Conservation (phyloP, 1,140 invertebrate species). For the Melanaphis sacchari region DNA sequence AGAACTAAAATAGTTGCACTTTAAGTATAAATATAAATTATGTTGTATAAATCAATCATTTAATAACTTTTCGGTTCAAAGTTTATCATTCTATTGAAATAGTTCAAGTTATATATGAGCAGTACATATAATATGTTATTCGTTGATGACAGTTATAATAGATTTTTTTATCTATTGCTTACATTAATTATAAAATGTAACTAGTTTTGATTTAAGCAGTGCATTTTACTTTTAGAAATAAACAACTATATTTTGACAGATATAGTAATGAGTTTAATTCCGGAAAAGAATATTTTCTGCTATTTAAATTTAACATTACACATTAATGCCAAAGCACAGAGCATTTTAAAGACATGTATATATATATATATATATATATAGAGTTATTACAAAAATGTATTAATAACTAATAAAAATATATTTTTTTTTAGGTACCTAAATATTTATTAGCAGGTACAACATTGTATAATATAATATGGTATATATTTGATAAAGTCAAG, state of each 20-base stretch:
- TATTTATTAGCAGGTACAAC: not conserved
- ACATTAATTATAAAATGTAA: not conserved
- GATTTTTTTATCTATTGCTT: not conserved
- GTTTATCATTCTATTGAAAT: not conserved
- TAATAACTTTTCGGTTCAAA: not conserved
- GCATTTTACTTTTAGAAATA: not conserved
- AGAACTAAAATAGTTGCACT: not conserved
- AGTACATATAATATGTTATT: not conserved
- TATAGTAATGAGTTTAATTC: not conserved
- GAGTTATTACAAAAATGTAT: not conserved
- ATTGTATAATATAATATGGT: not conserved
- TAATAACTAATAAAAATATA: not conserved
- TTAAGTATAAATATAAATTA: too few relatives aligned
- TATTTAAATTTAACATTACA: not conserved
- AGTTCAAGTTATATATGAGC: not conserved
- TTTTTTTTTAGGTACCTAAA: not conserved
- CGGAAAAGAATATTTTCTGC: not conserved
- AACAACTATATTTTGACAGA: not conserved
- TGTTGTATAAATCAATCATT: not conserved
- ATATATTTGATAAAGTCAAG: not conserved
- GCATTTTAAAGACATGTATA: not conserved
- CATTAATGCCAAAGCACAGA: not conserved
- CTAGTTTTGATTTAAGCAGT: not conserved
- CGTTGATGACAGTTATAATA: not conserved
- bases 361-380: not conserved